Percentiles rank a stretch among this genome's conserved stretches.
These are phyloP conservation scores for Eristalis pertinax DNA, from an alignment of 2,888 invertebrate species.

Conservation along the genomic window DNA sequence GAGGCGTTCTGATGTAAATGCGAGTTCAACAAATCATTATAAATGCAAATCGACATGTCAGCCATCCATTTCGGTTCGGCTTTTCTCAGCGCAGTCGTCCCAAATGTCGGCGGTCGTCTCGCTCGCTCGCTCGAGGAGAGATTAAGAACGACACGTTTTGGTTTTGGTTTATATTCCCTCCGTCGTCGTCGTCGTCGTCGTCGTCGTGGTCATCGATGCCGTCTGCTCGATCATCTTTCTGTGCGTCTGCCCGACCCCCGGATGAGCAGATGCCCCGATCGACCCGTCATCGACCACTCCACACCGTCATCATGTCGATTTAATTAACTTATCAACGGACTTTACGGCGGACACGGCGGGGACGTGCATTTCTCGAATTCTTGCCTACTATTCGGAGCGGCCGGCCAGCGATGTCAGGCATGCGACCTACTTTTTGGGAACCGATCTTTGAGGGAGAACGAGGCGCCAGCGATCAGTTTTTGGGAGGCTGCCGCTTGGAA, in stretches of 20 bases:
- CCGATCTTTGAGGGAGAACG: background rate
- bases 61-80: slow-evolving; percentile 58
- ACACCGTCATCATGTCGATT: slow-evolving; percentile 73
- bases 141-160: slow-evolving; percentile 69
- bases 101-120: slow-evolving; percentile 46
- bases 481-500: slow-evolving; percentile 5
- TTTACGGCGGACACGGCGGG: slow-evolving; percentile 68
- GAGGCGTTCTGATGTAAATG: slow-evolving; percentile 70
- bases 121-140: slow-evolving; percentile 22
- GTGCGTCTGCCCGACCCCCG: background rate
- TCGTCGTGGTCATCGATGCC: slow-evolving; percentile 2
- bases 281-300: slow-evolving; percentile 5
- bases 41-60: slow-evolving; percentile 72
- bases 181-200: background rate
- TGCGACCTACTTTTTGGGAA: slow-evolving; percentile 60
- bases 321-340: slow-evolving; percentile 79
- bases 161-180: slow-evolving; percentile 43
- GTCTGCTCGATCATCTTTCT: background rate
- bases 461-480: background rate
- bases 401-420: slow-evolving; percentile 52
- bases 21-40: slow-evolving; percentile 70
- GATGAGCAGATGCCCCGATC: background rate
- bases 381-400: slow-evolving; percentile 9
- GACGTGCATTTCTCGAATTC: slow-evolving; percentile 41
- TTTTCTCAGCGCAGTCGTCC: slow-evolving; percentile 10